Base-by-base conservation (phyloP, 2,113 vertebrate genomes). In the Craseonycteris thonglongyai region DNA sequence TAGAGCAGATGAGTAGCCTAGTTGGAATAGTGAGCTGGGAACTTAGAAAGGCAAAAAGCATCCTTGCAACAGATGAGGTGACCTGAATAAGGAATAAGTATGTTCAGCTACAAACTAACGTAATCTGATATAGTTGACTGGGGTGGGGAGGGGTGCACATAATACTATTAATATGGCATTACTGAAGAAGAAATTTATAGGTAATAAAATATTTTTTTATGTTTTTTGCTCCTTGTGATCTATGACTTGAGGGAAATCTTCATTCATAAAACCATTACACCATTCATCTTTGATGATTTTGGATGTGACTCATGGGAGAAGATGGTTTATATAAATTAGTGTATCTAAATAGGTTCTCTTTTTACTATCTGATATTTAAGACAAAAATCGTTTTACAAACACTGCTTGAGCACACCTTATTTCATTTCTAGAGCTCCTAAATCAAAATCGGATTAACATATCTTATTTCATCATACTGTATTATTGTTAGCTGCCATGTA, bases 391-490 rank as follows among this genome's bases (percentile, higher is more conserved):
- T 84, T 92, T 79, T 13, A 22, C 21, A 33, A 59, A 12, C 7
- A 2, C 81, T 92, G 26, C 38, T 90, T 79, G 38, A 89, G 26
- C 38, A 78, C 35, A 66, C 19, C n/a, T 81, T 76, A 89, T 90
- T 95, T 93, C 59, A 92, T 92, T 92, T 68, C n/a, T 80, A 83
- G n/a, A 90, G 61, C 58, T 94, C 45, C 68, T 94, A 95, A 87
- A 75, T 95, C 51, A 90, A 94, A 94, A 92, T 33, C 58, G 24
- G 38, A 68, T 87, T 63, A 92, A 63, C 28, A 21, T 94, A 69
- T 88, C n/a, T 82, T 13, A 15, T 59, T 66, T 78, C 63, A 94
- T 94, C 84, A 87, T 76, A 54, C 26, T 54, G 22, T 22, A 33
- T 94, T 91, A 74, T 93, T 93, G 82, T 74, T 93, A 92, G 81